Conservation (phyloP, 2,113 vertebrate species). For the Ctenodactylus gundi region DNA sequence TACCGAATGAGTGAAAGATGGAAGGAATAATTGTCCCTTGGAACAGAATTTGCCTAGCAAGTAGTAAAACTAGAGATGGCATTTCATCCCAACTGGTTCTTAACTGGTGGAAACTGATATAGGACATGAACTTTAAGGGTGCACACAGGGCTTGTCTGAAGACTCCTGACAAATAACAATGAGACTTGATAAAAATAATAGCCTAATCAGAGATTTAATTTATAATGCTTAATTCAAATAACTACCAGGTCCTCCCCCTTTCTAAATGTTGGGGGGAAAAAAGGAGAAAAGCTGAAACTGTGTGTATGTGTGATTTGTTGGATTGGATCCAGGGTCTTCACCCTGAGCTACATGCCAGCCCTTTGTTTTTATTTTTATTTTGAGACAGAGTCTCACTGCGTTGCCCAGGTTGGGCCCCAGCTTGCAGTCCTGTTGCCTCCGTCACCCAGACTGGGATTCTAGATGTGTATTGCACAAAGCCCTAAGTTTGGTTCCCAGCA, state of each 20-base stretch:
- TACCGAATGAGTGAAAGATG: not conserved
- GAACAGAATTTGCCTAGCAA: not conserved
- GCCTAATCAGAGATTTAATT: not conserved
- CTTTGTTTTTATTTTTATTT: not conserved
- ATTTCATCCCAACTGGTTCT: not conserved
- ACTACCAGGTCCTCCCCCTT: not conserved
- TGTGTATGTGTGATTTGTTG: not conserved
- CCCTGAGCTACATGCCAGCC: not conserved
- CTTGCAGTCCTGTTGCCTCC: not conserved
- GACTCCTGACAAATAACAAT: not conserved
- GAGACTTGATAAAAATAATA: slow-evolving; percentile 3
- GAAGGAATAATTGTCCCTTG: not conserved
- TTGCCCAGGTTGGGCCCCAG: not conserved
- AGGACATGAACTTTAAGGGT: not conserved
- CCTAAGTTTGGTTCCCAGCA: too few relatives aligned
- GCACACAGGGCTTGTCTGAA: not conserved
- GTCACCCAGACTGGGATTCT: not conserved
- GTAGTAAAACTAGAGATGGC: not conserved
- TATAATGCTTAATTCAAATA: not conserved
- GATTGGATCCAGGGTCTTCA: not conserved
- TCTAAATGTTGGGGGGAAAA: not conserved
- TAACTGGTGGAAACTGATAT: not conserved
- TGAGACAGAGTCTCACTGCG: not conserved
- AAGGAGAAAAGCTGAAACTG: not conserved
- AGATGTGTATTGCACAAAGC: not conserved